These are phyloP conservation scores for Pseudococcus jackbeardsleyi DNA, from an alignment of 2,888 invertebrate species.

Conservation along the genomic window DNA sequence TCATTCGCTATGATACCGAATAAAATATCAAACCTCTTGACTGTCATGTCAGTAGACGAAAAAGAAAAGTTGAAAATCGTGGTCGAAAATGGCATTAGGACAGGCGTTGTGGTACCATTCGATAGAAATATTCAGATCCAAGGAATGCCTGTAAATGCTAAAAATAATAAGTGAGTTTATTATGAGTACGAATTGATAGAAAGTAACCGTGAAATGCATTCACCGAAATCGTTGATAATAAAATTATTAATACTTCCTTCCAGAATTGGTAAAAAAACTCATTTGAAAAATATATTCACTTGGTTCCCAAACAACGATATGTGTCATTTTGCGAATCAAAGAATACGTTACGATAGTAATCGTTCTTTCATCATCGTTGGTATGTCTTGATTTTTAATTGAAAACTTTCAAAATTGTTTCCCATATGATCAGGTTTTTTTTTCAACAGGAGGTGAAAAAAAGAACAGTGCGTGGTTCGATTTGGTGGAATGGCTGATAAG, in stretches of 20 bases:
- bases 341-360: conserved; percentile 5
- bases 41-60: not conserved
- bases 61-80: conserved; percentile 26
- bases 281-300: not conserved
- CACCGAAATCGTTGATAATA: no score
- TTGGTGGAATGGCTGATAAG: conserved; percentile 65
- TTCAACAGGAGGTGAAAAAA: not conserved
- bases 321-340: not conserved
- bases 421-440: not conserved
- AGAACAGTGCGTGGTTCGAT: conserved; percentile 57
- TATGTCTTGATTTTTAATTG: not conserved
- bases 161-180: not conserved
- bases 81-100: conserved; percentile 48
- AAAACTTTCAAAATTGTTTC: no score
- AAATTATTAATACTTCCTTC: not conserved
- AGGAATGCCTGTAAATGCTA: not conserved
- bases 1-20: not conserved
- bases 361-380: conserved; percentile 39
- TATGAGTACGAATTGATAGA: not conserved
- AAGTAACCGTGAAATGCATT: no score
- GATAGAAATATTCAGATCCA: not conserved
- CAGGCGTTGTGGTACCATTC: conserved; percentile 51
- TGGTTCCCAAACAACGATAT: not conserved
- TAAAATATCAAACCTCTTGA: not conserved
- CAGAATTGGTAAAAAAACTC: not conserved